Base-by-base conservation (phyloP, 2,113 vertebrate species). In the Tenebrosternarchus preto region DNA sequence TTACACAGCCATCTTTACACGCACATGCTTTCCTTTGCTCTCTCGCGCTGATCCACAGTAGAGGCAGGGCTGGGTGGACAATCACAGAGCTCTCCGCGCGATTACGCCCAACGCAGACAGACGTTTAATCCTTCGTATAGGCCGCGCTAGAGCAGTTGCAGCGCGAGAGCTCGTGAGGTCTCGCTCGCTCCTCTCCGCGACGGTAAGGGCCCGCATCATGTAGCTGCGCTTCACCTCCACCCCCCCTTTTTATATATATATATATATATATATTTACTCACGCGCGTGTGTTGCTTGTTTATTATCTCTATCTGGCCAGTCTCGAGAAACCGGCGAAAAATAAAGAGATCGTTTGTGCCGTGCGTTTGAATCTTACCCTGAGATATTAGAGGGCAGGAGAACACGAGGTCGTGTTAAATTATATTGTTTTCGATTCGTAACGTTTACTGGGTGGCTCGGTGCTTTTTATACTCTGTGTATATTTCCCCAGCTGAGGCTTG, bases 401-500 rank as follows among this genome's bases (percentile, higher is more conserved):
- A 90, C 89, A 84, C 88, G 87, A 89, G 86, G 87, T 87, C 86
- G 85, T 86, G 89, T 91, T 89, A 90, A 90, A 90, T 89, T 88
- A 88, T 93, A 92, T 92, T 91, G 91, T 92, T 92, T 92, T 92
- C 91, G 89, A 92, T 92, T 93, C 91, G 90, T 88, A 82, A 90
- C 91, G 89, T 90, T 91, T 92, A 92, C 86, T 91, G 91, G 91
- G 80, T 82, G 90, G 88, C 89, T 84, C 88, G 86, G 89, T 89
- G 88, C 87, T 86, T 89, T 88, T 89, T 87, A 64, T 69, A 67
- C 76, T 87, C 89, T 85, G 89, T 90, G 88, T 87, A 68, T 73
- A 43, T 78, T 87, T 89, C 85, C 90, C 85, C 85, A 90, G 89
- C 84, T 50, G 85, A 83, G 89, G 83, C 90, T 88, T 84, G 56